Conservation (phyloP, 2,797 vertebrate species). For the Aratinga solstitialis region DNA sequence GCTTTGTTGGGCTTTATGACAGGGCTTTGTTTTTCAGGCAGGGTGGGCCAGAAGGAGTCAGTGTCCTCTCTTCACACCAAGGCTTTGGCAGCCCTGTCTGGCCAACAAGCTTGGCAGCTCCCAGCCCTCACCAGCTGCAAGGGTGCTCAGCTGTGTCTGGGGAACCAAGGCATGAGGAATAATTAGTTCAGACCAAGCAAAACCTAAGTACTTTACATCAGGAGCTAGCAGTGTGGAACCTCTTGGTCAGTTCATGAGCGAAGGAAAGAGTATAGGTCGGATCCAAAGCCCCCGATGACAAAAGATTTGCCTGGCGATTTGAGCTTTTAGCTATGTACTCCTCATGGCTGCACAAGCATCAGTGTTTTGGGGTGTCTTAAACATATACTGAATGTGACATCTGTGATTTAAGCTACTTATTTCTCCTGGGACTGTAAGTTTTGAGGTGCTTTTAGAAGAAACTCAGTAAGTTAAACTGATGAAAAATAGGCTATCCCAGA, state of each 20-base stretch:
- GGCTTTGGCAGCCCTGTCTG: neutral
- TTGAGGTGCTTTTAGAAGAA: neutral
- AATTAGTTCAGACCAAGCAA: neutral
- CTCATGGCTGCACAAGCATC: neutral
- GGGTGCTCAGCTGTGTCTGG: neutral
- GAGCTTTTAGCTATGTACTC: neutral
- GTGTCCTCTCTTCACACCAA: neutral
- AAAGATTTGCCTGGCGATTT: neutral
- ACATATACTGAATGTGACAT: neutral
- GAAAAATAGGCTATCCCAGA: neutral
- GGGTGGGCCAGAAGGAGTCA: neutral
- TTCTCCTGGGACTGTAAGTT: neutral
- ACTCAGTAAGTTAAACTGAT: neutral
- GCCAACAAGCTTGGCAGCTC: neutral
- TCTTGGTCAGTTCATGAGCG: rapidly evolving
- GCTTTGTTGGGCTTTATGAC: neutral
- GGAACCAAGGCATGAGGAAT: neutral
- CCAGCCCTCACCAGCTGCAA: neutral
- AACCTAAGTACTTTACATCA: neutral
- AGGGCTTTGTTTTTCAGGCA: rapidly evolving
- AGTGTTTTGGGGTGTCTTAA: neutral
- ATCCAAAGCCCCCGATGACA: neutral
- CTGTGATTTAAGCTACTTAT: neutral
- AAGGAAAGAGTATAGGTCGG: neutral
- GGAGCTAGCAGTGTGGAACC: neutral